Conservation (phyloP, 2,888 invertebrate species). For the Tortricodes alternella region DNA sequence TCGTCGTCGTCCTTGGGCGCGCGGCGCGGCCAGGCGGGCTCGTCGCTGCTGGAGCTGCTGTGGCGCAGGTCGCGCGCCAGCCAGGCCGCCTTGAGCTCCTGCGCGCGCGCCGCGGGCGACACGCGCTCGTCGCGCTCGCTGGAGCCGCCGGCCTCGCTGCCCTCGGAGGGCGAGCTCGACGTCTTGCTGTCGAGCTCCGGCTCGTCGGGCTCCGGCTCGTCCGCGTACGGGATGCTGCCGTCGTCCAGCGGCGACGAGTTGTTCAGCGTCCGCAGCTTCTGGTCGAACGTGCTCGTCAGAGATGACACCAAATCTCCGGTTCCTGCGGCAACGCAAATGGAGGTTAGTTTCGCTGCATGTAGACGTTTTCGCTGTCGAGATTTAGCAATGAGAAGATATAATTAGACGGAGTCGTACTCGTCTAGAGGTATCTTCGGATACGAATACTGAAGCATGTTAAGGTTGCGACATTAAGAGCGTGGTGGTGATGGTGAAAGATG, state of each 20-base stretch:
- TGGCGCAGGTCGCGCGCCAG: constrained; percentile 68
- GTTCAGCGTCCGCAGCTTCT: constrained; percentile 89
- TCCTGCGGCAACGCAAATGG: constrained; percentile 81
- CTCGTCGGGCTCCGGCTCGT: constrained; percentile 83
- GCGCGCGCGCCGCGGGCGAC: constrained; percentile 59
- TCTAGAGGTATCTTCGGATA: constrained; percentile 33
- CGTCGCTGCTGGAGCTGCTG: constrained; percentile 65
- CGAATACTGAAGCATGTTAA: constrained; percentile 66
- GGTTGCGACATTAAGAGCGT: constrained; percentile 48
- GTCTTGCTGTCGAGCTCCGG: constrained; percentile 64
- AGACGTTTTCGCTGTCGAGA: background rate
- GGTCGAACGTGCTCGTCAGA: constrained; percentile 92
- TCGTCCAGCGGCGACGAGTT: constrained; percentile 86
- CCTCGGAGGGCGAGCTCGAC: constrained; percentile 59
- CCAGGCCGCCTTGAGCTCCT: constrained; percentile 74
- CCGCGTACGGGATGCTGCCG: constrained; percentile 88
- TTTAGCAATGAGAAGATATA: constrained; percentile 25
- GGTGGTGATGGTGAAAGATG: constrained; percentile 35
- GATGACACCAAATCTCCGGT: constrained; percentile 91
- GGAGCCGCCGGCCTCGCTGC: constrained; percentile 39
- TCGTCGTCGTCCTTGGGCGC: constrained; percentile 54
- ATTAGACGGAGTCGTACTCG: constrained; percentile 16
- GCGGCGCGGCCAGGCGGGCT: constrained; percentile 41
- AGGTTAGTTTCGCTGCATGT: constrained; percentile 35
- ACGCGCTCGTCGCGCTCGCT: constrained; percentile 44